Percentiles rank a stretch among this genome's conserved stretches.
These are phyloP conservation scores for Clamator glandarius DNA, from an alignment of 2,797 vertebrate genomes.

Conservation along the genomic window DNA sequence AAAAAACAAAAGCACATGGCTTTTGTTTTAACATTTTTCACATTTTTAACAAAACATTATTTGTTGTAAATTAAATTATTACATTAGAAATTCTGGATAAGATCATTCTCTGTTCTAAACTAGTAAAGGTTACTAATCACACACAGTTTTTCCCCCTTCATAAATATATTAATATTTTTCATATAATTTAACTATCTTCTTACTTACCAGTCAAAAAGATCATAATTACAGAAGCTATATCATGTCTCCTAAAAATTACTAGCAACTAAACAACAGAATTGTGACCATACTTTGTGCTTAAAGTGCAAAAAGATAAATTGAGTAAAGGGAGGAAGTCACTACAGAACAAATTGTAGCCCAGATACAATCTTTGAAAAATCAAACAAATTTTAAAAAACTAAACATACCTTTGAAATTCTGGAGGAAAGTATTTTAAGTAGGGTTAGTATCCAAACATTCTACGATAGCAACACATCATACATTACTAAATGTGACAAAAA, in stretches of 20 bases:
- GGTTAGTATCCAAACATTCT: neutral
- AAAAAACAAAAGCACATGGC: neutral
- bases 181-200: neutral
- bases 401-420: neutral
- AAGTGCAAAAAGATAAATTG: neutral
- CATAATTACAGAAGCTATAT: neutral
- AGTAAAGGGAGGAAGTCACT: neutral
- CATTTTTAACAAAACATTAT: neutral
- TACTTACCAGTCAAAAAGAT: neutral
- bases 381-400: neutral
- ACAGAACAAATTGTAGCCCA: neutral
- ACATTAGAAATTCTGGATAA: neutral
- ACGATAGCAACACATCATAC: neutral
- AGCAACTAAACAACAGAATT: neutral
- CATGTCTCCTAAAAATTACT: neutral
- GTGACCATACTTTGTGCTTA: neutral
- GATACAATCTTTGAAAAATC: neutral
- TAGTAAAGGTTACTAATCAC: neutral
- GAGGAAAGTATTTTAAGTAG: neutral
- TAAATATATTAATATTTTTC: neutral
- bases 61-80: neutral
- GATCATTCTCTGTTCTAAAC: neutral
- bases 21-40: neutral
- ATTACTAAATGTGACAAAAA: neutral
- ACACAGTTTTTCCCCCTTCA: neutral